Evolutionary conservation across 2,888 invertebrate genomes (phyloP), one percentile per base, ranked within the genome.

Genomic region (Micropterix aruncella): DNA sequence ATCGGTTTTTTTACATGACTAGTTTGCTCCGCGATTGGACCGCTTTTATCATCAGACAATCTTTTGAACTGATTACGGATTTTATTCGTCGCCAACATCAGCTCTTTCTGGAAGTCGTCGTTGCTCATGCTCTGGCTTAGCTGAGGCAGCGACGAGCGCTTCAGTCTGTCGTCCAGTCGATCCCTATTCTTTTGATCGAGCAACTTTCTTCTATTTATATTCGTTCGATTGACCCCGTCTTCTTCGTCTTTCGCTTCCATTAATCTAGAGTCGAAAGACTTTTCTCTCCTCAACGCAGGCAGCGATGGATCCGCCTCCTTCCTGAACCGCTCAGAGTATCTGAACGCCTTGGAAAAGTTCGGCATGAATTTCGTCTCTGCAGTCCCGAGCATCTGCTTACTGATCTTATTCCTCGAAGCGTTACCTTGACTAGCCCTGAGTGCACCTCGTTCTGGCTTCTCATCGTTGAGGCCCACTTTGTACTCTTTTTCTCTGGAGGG

Each of bases 91-190:
- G 70, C 71, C 56, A 68, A 69, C 53, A 67, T 69, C 19, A 71
- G 61, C 62, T 70, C 71, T 44, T 63, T 59, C 63, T 68, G 69
- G 65, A 71, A 71, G 62, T 71, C 70, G 61, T 69, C 68, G 62
- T 46, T 16, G 46, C 43, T 17, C 47, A 19, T 36, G 44, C 44
- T 37, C 41, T 48, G 4, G 47, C 41, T 16, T 44, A 2, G 4
- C 39, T 40, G 38, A 18, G 18, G 40, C 37, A 19, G 37, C 42
- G 19, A 40, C 43, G 41, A 44, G 44, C 9, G 37, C 37, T 38
- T 48, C 44, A 18, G 42, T 42, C 38, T 44, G 19, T 17, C 44
- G 42, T 39, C 47, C 44, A 37, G 44, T 47, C 19, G 45, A 41
- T 43, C 51, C 45, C 18, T 41, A 39, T 27, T 5, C 12, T 27